These are phyloP conservation scores for Perithous albicinctus DNA, from an alignment of 2,888 invertebrate genomes.

Conservation along the genomic window DNA sequence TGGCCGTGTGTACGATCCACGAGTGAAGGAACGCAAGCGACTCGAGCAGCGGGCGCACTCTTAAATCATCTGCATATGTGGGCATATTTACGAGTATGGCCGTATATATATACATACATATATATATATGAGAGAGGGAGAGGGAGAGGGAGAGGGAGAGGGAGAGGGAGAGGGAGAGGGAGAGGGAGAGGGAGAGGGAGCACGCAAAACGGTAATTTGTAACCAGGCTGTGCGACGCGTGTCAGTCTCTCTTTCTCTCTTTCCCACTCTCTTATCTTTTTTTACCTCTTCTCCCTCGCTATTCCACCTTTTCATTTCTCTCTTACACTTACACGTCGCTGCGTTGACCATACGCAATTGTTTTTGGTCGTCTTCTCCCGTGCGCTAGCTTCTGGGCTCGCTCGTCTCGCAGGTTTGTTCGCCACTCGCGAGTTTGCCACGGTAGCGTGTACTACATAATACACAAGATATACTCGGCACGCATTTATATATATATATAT, in stretches of 20 bases:
- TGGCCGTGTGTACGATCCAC: not conserved
- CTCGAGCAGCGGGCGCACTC: conserved; percentile 65
- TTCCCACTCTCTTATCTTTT: conserved; percentile 30
- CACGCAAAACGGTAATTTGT: conserved; percentile 78
- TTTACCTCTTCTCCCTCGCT: conserved; percentile 37
- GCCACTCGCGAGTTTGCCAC: conserved; percentile 50
- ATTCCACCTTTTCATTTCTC: conserved; percentile 38
- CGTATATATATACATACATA: conserved; percentile 37
- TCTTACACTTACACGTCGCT: conserved; percentile 40
- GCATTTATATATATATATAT: conserved; percentile 42
- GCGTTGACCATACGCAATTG: conserved; percentile 72
- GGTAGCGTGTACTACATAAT: conserved; percentile 71
- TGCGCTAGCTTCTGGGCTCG: conserved; percentile 31
- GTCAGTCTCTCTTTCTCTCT: conserved; percentile 55
- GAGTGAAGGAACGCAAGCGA: conserved; percentile 37
- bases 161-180: not conserved
- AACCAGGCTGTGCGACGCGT: conserved; percentile 73
- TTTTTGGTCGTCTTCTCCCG: conserved; percentile 65
- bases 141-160: conserved; percentile 6
- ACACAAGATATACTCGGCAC: conserved; percentile 62
- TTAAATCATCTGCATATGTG: conserved; percentile 69
- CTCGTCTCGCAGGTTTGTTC: conserved; percentile 28
- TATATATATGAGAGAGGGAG: not conserved
- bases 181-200: conserved; percentile 57
- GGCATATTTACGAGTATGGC: conserved; percentile 68